Conservation (phyloP, 2,888 invertebrate species). For the Drosophila sordidula region DNA sequence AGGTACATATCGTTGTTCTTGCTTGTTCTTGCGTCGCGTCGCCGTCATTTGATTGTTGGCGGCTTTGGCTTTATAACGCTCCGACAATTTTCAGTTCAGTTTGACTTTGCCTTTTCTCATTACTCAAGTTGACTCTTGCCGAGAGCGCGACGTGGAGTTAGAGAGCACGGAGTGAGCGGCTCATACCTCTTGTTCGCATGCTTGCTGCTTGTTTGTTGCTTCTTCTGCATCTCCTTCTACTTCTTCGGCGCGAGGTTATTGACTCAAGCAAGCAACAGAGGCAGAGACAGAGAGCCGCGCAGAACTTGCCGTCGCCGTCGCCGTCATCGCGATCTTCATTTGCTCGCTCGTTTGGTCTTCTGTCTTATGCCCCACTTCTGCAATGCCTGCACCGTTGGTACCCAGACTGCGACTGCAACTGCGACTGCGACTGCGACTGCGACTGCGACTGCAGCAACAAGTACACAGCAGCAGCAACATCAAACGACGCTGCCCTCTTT, state of each 20-base stretch:
- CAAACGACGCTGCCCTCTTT: slow-evolving; percentile 30
- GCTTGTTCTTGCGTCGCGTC: slow-evolving; percentile 20
- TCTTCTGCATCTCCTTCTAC: slow-evolving; percentile 21
- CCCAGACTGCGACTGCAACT: slow-evolving; percentile 24
- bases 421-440: slow-evolving; percentile 18
- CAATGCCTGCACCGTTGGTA: slow-evolving; percentile 4
- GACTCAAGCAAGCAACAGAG: slow-evolving; percentile 49
- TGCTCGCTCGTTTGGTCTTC: slow-evolving; percentile 34
- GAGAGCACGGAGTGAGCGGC: slow-evolving; percentile 26
- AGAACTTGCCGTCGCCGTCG: slow-evolving; percentile 29
- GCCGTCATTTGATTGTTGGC: slow-evolving; percentile 60
- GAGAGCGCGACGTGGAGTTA: slow-evolving; percentile 25
- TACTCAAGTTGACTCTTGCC: slow-evolving; percentile 66
- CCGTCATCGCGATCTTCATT: slow-evolving; percentile 56
- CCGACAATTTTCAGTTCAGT: slow-evolving; percentile 69
- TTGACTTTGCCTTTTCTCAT: slow-evolving; percentile 55
- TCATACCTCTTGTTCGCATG: slow-evolving; percentile 47
- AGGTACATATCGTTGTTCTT: slow-evolving; percentile 43
- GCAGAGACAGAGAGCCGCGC: slow-evolving; percentile 30
- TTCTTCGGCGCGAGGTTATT: slow-evolving; percentile 54
- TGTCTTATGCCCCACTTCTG: slow-evolving; percentile 45
- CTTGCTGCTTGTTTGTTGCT: slow-evolving; percentile 16
- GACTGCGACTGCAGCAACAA: slow-evolving; percentile 41
- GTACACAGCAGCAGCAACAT: slow-evolving; percentile 31
- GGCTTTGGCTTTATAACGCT: slow-evolving; percentile 54